A percentile compares a stretch with the other conserved stretches of the same genome.
Evolutionary conservation across 2,797 vertebrate genomes (phyloP).

Genomic region (Sebastes diaconus): DNA sequence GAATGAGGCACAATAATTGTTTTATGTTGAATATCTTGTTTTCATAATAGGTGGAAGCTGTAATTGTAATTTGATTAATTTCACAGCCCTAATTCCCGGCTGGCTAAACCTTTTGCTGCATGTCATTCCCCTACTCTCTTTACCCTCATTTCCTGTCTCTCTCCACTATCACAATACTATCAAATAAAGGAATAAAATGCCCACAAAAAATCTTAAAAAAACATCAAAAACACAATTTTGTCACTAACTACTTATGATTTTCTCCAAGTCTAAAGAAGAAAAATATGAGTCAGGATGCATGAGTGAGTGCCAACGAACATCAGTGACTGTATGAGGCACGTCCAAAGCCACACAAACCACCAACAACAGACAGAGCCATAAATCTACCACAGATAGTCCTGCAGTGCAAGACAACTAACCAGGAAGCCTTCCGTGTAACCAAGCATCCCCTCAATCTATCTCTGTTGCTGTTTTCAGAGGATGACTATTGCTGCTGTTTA

Average conservation of each 20-base stretch:
- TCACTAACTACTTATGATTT: not conserved
- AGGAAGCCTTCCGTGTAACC: conserved; percentile 57
- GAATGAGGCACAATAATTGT: too few species aligned
- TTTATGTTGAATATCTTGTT: too few species aligned
- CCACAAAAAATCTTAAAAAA: not conserved
- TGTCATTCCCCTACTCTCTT: not conserved
- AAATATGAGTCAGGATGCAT: conserved; percentile 29
- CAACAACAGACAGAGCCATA: conserved; percentile 48
- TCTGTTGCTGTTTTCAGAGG: conserved; percentile 69
- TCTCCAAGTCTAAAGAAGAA: not conserved
- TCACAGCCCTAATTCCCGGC: too few species aligned
- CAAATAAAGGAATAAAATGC: not conserved
- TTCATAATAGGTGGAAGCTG: too few species aligned
- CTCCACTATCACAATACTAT: not conserved
- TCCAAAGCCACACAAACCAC: conserved; percentile 51
- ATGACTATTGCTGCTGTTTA: conserved; percentile 71
- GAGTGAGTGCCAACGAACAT: conserved; percentile 39
- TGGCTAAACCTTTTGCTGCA: not conserved
- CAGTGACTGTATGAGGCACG: conserved; percentile 32
- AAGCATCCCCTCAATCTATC: conserved; percentile 62
- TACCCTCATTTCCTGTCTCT: not conserved
- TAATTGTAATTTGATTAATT: too few species aligned
- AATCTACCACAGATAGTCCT: conserved; percentile 51
- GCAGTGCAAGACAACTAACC: conserved; percentile 56
- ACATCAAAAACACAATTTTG: not conserved